phyloP scores from a whole-genome alignment of 2,888 invertebrate species.

The Aphidoletes aphidimyza region DNA sequence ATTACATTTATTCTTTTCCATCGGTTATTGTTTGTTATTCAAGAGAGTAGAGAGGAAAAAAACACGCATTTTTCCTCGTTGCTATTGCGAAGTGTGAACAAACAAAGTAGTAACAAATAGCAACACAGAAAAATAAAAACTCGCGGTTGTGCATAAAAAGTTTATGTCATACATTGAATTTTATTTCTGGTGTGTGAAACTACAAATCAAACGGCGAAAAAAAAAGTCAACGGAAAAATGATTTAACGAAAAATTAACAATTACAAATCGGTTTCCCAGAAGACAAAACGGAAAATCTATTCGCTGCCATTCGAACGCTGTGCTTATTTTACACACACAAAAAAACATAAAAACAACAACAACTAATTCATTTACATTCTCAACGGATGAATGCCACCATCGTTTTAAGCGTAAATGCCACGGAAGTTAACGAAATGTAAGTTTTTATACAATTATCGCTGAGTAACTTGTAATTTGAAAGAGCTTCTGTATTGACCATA shows the following conservation, averaged over 20 bases:
- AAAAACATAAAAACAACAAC: not conserved
- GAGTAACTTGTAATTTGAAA: not conserved
- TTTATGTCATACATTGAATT: constrained; percentile 40
- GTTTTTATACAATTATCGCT: not conserved
- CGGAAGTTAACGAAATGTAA: constrained; percentile 5
- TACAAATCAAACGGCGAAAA: not conserved
- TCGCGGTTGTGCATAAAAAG: constrained; percentile 7
- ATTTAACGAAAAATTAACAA: constrained; percentile 35
- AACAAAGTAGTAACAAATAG: not conserved
- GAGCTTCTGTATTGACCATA: too few species aligned
- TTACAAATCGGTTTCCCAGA: constrained; percentile 12
- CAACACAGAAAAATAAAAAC: not conserved
- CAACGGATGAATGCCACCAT: constrained; percentile 37
- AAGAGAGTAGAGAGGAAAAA: not conserved
- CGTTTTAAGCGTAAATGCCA: not conserved
- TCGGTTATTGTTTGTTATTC: not conserved
- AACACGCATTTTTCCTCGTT: not conserved
- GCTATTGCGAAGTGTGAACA: constrained; percentile 36
- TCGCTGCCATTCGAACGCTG: too few species aligned
- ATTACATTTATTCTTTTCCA: constrained; percentile 34
- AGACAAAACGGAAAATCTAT: not conserved
- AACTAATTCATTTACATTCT: constrained; percentile 5
- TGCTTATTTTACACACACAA: too few species aligned
- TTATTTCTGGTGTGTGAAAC: not conserved
- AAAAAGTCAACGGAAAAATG: constrained; percentile 4